These are phyloP conservation scores for Parazoanthus atlanticus DNA, from an alignment of 92 coral and sea anemone genomes.

Conservation along the genomic window DNA sequence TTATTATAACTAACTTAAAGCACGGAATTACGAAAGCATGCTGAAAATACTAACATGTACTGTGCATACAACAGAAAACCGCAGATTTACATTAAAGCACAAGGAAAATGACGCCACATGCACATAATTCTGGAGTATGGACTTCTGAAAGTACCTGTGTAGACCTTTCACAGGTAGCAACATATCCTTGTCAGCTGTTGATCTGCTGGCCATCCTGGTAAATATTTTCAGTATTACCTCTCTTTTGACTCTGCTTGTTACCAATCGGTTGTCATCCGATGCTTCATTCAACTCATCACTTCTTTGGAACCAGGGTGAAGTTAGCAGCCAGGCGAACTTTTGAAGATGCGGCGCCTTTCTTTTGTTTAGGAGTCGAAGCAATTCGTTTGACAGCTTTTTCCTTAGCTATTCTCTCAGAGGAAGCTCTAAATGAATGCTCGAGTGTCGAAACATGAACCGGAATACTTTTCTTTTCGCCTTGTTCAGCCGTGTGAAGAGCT, in stretches of 20 bases:
- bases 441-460: not conserved
- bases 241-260: not conserved
- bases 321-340: slow-evolving; percentile 35
- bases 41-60: not conserved
- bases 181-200: not conserved
- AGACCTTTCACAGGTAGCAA: not conserved
- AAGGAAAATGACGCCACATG: too few relatives aligned
- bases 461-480: not conserved
- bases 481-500: not conserved
- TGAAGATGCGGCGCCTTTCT: not conserved
- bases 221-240: not conserved
- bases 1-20: not conserved
- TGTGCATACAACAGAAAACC: too few relatives aligned
- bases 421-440: not conserved
- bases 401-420: not conserved
- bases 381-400: not conserved
- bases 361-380: not conserved
- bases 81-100: too few relatives aligned
- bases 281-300: not conserved
- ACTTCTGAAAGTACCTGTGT: not conserved
- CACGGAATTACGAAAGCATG: not conserved
- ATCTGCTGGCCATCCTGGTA: not conserved
- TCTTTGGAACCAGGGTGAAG: slow-evolving; percentile 24
- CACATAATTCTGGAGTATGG: not conserved
- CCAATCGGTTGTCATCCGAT: not conserved